Conservation (phyloP, 2,888 invertebrate genomes). For the Chalcis sispes region DNA sequence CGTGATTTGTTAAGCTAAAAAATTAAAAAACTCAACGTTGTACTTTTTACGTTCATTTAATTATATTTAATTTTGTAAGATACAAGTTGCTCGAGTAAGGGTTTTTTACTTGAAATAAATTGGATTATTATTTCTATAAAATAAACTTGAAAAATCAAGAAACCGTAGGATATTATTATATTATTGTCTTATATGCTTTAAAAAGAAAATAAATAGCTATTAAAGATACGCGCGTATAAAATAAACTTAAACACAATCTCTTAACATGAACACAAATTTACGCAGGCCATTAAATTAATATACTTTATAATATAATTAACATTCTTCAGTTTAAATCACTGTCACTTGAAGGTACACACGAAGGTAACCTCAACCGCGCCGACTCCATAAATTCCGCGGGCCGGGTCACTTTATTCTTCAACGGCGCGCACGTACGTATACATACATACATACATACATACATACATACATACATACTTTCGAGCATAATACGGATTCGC, state of each 20-base stretch:
- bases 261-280: background rate
- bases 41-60: too few relatives aligned
- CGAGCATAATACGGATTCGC: background rate
- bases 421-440: background rate
- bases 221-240: background rate
- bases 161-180: too few relatives aligned
- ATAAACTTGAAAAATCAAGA: too few relatives aligned
- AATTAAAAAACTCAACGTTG: too few relatives aligned
- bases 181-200: too few relatives aligned
- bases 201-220: background rate
- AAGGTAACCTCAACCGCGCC: background rate
- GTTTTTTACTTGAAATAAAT: too few relatives aligned
- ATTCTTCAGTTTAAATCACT: slow-evolving; percentile 38
- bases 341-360: slow-evolving; percentile 15
- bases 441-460: background rate
- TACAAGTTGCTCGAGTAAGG: too few relatives aligned
- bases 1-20: too few relatives aligned
- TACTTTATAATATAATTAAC: slow-evolving; percentile 47
- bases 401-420: slow-evolving; percentile 5
- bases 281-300: slow-evolving; percentile 8
- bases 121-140: too few relatives aligned
- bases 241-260: too few relatives aligned
- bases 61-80: too few relatives aligned
- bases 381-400: slow-evolving; percentile 27
- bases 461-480: background rate